These are phyloP conservation scores for Porites cylindrica DNA, from an alignment of 92 coral and sea anemone genomes.

Conservation along the genomic window DNA sequence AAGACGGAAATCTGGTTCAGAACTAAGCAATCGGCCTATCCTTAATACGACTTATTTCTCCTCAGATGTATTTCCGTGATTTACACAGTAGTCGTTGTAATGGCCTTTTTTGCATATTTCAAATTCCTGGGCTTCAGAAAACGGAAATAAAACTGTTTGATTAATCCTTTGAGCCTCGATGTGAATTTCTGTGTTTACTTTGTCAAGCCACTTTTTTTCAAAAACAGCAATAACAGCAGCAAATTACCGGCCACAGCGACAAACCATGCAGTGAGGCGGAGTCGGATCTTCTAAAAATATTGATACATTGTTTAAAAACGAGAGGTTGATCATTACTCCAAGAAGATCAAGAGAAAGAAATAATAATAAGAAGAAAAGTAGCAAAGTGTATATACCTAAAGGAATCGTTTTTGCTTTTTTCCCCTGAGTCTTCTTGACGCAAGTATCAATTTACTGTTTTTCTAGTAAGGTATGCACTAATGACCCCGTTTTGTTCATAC, in stretches of 20 bases:
- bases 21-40: too few species aligned
- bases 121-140: background rate
- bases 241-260: background rate
- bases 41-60: background rate
- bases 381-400: too few species aligned
- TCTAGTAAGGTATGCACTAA: background rate
- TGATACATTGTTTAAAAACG: too few species aligned
- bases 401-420: too few species aligned
- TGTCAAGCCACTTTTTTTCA: slow-evolving; percentile 5
- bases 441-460: too few species aligned
- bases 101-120: background rate
- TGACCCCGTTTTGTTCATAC: slow-evolving; percentile 11
- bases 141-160: background rate
- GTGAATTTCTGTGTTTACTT: background rate
- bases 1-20: too few species aligned
- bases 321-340: too few species aligned
- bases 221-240: background rate
- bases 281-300: too few species aligned
- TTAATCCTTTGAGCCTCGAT: slow-evolving; percentile 6
- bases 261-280: too few species aligned
- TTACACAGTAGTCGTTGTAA: background rate
- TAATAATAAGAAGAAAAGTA: too few species aligned
- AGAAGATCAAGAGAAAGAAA: too few species aligned
- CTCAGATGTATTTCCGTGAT: background rate
- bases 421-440: too few species aligned